Evolutionary conservation across 2,888 invertebrate genomes (phyloP), one percentile per base, ranked within the genome.

Genomic region (Drosophila neotestacea): DNA sequence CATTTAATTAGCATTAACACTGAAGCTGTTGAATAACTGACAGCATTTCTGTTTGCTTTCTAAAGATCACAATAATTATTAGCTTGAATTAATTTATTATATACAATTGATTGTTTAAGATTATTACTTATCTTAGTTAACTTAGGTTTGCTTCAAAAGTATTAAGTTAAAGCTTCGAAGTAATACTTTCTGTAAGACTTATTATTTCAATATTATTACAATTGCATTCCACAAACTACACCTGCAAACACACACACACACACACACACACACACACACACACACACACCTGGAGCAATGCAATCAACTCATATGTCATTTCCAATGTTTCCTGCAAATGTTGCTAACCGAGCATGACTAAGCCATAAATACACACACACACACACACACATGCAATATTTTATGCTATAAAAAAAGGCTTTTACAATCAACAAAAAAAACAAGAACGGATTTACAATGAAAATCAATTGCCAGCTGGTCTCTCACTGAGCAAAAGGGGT

Each of bases 401-500:
- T 62, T 54, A 38, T 13, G 11, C n/a, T 42, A 51, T 50, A 41
- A 65, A 63, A 60, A 65, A 73, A 47, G 73, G 66, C 62, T 80
- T 79, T 69, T 68, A 46, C 54, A 66, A 59, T 39, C 72, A 65
- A 44, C 46, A 60, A 16, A 47, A 64, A 44, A 66, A 16, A 16
- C 27, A 36, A 47, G 38, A 61, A 59, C 56, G 70, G 79, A 77
- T 79, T 79, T 66, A 63, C 77, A 69, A 77, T 73, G 66, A 79
- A 81, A 82, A 79, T 86, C 79, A 85, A 85, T 88, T 86, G 74
- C 73, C 73, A 50, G 56, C 56, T 70, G 71, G 52, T 54, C 34
- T 36, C 50, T 27, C 34, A 11, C 22, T 56, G 54, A 54, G 67
- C 32, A 11, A 63, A 74, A 52, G 54, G 77, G 77, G 47, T 70